These are phyloP conservation scores for Endomychus coccineus DNA, from an alignment of 2,888 invertebrate genomes.

Conservation along the genomic window DNA sequence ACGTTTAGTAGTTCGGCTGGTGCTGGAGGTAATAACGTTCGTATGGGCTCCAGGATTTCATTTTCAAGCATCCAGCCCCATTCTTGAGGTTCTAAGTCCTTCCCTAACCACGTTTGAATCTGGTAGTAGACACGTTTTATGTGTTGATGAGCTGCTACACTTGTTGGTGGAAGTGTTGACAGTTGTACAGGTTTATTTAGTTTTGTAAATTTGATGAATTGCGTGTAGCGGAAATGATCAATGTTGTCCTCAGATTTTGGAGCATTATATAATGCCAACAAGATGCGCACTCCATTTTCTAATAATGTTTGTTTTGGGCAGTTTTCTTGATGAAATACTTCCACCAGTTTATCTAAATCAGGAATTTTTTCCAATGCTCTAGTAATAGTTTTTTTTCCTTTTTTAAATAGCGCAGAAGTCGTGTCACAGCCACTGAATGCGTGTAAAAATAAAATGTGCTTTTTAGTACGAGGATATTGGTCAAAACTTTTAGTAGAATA, in stretches of 20 bases:
- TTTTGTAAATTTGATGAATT: conserved; percentile 32
- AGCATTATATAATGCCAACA: conserved; percentile 35
- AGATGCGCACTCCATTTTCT: conserved; percentile 27
- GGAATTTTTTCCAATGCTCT: conserved; percentile 28
- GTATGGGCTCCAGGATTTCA: conserved; percentile 30
- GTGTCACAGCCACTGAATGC: conserved; percentile 26
- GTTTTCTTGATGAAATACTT: conserved; percentile 35
- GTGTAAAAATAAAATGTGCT: conserved; percentile 24
- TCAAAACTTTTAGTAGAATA: conserved; percentile 35
- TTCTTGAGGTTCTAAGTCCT: conserved; percentile 24
- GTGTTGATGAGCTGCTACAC: no score
- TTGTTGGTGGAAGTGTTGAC: conserved; percentile 34
- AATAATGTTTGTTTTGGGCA: conserved; percentile 31
- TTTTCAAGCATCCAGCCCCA: conserved; percentile 27
- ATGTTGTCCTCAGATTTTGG: conserved; percentile 27
- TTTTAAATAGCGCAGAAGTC: conserved; percentile 27
- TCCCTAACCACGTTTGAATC: conserved; percentile 26
- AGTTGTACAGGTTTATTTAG: conserved; percentile 34
- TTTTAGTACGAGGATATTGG: no score
- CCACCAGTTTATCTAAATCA: conserved; percentile 28
- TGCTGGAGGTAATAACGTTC: conserved; percentile 29
- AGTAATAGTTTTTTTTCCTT: conserved; percentile 29
- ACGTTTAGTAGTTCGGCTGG: conserved; percentile 26
- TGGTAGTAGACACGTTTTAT: conserved; percentile 28
- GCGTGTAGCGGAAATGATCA: conserved; percentile 22